Evolutionary conservation across 2,888 invertebrate genomes (phyloP), one percentile per base, ranked within the genome.

Genomic region (Meloe dianella): DNA sequence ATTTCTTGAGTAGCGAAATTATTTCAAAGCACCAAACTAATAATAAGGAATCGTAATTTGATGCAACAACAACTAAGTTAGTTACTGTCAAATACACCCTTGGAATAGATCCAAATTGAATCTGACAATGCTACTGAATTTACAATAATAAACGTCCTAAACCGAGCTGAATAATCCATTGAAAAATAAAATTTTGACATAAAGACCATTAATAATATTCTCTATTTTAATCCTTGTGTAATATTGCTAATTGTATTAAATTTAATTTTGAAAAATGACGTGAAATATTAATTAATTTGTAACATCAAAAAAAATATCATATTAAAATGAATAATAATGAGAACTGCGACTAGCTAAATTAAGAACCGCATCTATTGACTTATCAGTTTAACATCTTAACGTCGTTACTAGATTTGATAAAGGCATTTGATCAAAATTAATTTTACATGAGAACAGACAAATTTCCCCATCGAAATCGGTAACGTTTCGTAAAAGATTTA

Each of bases 401-500:
- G 75, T 73, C 71, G 72, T 74, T 75, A 75, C 70, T 71, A 63
- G 61, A 58, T 66, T 77, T 74, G 71, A 73, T 73, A 74, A 74
- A 74, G 73, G 67, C 68, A 74, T 76, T 74, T 72, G 72, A 70
- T 71, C 75, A 72, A 77, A 77, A 77, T 75, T 77, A 75, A 77
- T 76, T 73, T 76, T 75, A 76, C 76, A 76, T 77, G 76, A 71
- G 73, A 77, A 75, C 74, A 74, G 73, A 77, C 77, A 77, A 77
- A 77, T 77, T 77, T 76, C 73, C 73, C 69, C 75, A 75, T 77
- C 70, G 76, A 76, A 77, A 77, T 77, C 75, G 76, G 75, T 72
- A 72, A 72, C 71, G 72, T 71, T 75, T 75, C n/a, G 75, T 77
- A 76, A 77, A 77, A 73, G 73, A 70, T 68, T 72, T 72, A 71